These are phyloP conservation scores for Platichthys stellatus DNA, from an alignment of 2,113 vertebrate genomes.

Conservation along the genomic window DNA sequence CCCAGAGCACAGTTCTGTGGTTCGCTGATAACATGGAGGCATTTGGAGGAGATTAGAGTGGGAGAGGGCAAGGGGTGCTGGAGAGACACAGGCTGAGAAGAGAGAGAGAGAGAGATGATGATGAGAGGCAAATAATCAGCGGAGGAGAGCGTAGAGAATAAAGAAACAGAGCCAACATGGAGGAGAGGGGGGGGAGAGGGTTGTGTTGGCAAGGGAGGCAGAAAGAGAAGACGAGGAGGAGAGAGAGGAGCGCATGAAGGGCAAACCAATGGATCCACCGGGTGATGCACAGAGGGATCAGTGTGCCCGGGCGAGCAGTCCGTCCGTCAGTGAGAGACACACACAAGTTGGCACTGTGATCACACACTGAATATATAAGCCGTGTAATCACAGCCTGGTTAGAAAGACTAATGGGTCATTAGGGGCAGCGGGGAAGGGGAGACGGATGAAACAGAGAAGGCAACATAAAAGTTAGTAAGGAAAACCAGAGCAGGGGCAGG, in stretches of 20 bases:
- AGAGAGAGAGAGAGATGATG: background rate
- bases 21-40: conserved; percentile 66
- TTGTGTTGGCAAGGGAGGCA: too few species aligned
- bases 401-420: conserved; percentile 66
- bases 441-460: conserved; percentile 5
- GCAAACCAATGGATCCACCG: conserved; percentile 52
- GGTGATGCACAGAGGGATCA: conserved; percentile 50
- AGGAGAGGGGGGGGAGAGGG: background rate
- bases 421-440: conserved; percentile 18
- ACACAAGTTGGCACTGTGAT: conserved; percentile 58
- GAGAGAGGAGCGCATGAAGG: conserved; percentile 31
- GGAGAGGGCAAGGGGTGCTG: conserved; percentile 43
- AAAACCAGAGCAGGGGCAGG: conserved; percentile 9
- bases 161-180: conserved; percentile 15
- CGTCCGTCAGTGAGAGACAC: conserved; percentile 40
- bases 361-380: conserved; percentile 63
- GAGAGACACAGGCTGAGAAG: conserved; percentile 28
- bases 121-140: conserved; percentile 44
- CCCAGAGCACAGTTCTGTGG: conserved; percentile 61
- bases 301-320: conserved; percentile 44
- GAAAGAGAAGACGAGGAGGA: background rate
- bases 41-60: conserved; percentile 58
- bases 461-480: background rate
- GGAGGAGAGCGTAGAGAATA: conserved; percentile 12
- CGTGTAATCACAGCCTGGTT: conserved; percentile 66